Percentiles rank a stretch among this genome's conserved stretches.
These are phyloP conservation scores for Chondrosia reniformis DNA, from an alignment of 37 sponge, comb jelly and placozoan genomes.

Conservation along the genomic window DNA sequence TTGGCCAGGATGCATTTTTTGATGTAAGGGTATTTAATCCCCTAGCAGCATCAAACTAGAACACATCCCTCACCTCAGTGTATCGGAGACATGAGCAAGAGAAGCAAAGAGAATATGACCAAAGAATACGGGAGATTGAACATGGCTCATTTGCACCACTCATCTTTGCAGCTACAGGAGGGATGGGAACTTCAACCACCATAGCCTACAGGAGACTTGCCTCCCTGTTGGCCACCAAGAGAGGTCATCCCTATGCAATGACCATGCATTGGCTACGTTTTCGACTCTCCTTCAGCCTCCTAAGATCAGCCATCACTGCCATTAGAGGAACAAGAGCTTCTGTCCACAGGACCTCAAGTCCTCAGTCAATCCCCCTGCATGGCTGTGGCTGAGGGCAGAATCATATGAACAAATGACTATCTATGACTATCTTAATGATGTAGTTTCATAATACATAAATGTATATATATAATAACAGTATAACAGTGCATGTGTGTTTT, in stretches of 20 bases:
- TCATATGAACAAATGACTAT: too few relatives aligned
- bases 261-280: slow-evolving; percentile 2
- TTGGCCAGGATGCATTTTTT: slow-evolving; percentile 11
- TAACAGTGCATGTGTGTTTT: too few relatives aligned
- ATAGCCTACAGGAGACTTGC: background rate
- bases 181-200: slow-evolving; percentile 2
- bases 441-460: too few relatives aligned
- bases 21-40: slow-evolving; percentile 23
- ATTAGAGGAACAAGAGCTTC: too few relatives aligned
- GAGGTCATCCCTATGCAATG: too few relatives aligned
- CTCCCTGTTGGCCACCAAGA: background rate
- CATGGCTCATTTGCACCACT: slow-evolving; percentile 15
- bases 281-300: background rate
- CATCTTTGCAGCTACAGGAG: slow-evolving; percentile 3
- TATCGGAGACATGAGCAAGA: slow-evolving; percentile 9
- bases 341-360: too few relatives aligned
- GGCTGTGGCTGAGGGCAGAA: too few relatives aligned
- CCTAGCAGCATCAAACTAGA: background rate
- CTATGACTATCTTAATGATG: too few relatives aligned
- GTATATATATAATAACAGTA: too few relatives aligned
- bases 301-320: slow-evolving; percentile 11
- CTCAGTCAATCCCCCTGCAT: too few relatives aligned
- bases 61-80: background rate
- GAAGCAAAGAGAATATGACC: slow-evolving; percentile 4
- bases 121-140: slow-evolving; percentile 21